Conservation (phyloP, 2,113 vertebrate species). For the Vulpes ferrilata region DNA sequence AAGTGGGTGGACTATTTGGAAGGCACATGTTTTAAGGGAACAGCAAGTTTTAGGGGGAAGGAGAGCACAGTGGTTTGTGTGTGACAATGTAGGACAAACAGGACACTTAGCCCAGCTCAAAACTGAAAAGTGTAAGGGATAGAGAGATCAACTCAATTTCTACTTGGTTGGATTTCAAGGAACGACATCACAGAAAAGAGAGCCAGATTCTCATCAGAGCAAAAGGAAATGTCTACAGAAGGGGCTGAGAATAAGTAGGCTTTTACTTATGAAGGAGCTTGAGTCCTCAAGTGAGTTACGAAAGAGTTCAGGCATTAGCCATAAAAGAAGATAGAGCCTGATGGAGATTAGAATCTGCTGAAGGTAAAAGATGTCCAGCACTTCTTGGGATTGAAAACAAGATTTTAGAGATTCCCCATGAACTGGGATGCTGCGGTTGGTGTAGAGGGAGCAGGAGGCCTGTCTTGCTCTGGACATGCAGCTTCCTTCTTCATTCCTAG, state of each 20-base stretch:
- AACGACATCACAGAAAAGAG: not conserved
- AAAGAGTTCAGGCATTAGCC: not conserved
- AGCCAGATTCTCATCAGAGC: not conserved
- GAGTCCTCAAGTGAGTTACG: conserved; percentile 11
- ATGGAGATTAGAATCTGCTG: not conserved
- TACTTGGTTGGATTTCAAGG: not conserved
- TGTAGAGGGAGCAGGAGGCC: not conserved
- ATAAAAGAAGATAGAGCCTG: not conserved
- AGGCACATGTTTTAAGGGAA: not conserved
- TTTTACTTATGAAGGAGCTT: not conserved
- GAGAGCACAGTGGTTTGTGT: not conserved
- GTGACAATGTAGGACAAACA: not conserved
- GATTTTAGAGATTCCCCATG: not conserved
- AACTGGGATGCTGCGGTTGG: not conserved
- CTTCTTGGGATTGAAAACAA: not conserved
- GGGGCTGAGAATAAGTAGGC: not conserved
- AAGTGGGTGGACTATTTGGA: not conserved
- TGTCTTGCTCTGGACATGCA: not conserved
- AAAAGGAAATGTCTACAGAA: not conserved
- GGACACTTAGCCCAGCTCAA: not conserved
- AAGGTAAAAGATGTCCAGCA: not conserved
- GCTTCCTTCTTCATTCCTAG: not conserved
- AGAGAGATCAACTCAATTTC: conserved; percentile 41
- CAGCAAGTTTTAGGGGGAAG: not conserved
- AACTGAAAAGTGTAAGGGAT: not conserved